Evolutionary conservation across 53 echinoderm and acorn worm species (phyloP).

Genomic region (Temnopleurus reevesii): DNA sequence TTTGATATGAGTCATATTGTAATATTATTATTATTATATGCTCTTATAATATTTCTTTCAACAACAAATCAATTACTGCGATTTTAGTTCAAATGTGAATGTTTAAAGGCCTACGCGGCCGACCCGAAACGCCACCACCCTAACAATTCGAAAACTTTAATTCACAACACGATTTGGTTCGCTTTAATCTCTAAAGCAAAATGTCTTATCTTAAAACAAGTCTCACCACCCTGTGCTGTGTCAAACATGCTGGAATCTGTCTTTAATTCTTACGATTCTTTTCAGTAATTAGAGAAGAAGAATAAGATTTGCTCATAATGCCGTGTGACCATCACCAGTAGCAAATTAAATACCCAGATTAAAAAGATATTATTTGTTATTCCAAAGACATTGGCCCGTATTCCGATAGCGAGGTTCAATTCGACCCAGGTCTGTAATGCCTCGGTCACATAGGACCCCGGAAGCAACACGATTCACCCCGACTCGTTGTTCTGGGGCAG

Average conservation of each 20-base stretch:
- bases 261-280: neutral
- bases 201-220: neutral
- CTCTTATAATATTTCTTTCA: too few species aligned
- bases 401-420: too few species aligned
- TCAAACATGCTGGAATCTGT: neutral
- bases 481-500: too few species aligned
- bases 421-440: too few species aligned
- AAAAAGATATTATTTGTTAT: neutral
- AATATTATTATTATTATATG: too few species aligned
- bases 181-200: neutral
- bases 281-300: neutral
- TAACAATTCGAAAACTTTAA: neutral
- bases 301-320: neutral
- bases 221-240: neutral
- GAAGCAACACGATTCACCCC: too few species aligned
- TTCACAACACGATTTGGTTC: neutral
- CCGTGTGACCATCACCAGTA: slow-evolving; percentile 14
- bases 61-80: too few species aligned
- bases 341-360: neutral
- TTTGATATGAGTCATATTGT: too few species aligned
- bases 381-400: neutral
- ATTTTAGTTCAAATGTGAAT: too few species aligned
- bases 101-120: too few species aligned
- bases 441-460: too few species aligned
- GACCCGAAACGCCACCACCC: neutral